Percentiles rank a stretch among this genome's conserved stretches.
phyloP scores from a whole-genome alignment of 2,797 vertebrate species.

The Rhinogobio ventralis region DNA sequence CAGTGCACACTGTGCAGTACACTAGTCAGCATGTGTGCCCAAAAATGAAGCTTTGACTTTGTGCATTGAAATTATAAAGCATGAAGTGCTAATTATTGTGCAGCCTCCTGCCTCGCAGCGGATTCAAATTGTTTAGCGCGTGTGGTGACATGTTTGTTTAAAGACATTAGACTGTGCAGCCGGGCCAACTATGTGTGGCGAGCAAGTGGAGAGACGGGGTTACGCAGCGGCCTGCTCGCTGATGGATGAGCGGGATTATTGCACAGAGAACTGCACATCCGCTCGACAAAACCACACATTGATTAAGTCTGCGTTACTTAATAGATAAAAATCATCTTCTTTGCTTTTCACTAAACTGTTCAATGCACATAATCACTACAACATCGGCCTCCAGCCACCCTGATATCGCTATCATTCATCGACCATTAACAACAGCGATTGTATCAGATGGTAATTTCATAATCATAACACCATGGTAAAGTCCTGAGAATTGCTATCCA shows the following conservation, averaged over 20 bases:
- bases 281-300: not conserved
- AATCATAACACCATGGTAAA: not conserved
- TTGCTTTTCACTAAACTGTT: not conserved
- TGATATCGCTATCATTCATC: not conserved
- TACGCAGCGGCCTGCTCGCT: not conserved
- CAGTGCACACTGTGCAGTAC: not conserved
- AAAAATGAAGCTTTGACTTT: not conserved
- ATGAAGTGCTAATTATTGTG: slow-evolving; percentile 25
- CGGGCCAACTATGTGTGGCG: slow-evolving; percentile 48
- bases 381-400: not conserved
- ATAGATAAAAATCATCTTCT: not conserved
- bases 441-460: not conserved
- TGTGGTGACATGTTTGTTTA: slow-evolving; percentile 63
- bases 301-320: not conserved
- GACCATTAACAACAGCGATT: not conserved
- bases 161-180: slow-evolving; percentile 62
- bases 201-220: not conserved
- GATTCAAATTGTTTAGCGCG: slow-evolving; percentile 50
- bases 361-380: not conserved
- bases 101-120: slow-evolving; percentile 16
- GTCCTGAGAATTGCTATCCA: not conserved
- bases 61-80: not conserved
- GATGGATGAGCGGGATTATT: slow-evolving; percentile 35
- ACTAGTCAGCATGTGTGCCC: not conserved
- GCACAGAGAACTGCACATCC: slow-evolving; percentile 2